Evolutionary conservation across 2,113 vertebrate species (phyloP).

Genomic region (Charina bottae): DNA sequence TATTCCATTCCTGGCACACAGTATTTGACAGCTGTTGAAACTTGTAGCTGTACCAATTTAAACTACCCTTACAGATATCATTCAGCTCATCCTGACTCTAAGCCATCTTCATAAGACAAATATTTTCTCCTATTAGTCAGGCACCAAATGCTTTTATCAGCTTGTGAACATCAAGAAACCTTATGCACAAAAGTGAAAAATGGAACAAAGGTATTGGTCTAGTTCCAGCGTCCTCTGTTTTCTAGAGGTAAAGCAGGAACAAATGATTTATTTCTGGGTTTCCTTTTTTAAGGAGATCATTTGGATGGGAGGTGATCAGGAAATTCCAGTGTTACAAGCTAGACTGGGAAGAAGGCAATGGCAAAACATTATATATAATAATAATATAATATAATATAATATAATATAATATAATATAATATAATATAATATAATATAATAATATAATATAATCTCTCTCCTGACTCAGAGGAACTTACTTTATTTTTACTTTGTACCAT

Average conservation of each 20-base stretch:
- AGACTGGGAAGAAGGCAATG: not conserved
- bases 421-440: too few relatives aligned
- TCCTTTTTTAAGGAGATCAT: not conserved
- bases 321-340: not conserved
- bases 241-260: conserved; percentile 8
- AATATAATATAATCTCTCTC: too few relatives aligned
- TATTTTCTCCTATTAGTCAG: not conserved
- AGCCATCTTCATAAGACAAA: not conserved
- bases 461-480: not conserved
- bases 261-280: not conserved
- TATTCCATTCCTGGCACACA: not conserved
- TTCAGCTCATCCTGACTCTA: not conserved
- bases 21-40: not conserved
- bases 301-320: not conserved
- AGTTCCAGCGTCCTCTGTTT: not conserved
- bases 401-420: too few relatives aligned
- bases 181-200: not conserved
- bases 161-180: not conserved
- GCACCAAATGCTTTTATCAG: not conserved
- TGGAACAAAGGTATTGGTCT: not conserved
- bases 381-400: too few relatives aligned
- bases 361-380: not conserved
- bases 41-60: not conserved
- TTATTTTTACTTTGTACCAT: not conserved
- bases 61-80: not conserved